Conservation (phyloP, 92 coral and sea anemone genomes). For the Hydrozoanthus gracilis region DNA sequence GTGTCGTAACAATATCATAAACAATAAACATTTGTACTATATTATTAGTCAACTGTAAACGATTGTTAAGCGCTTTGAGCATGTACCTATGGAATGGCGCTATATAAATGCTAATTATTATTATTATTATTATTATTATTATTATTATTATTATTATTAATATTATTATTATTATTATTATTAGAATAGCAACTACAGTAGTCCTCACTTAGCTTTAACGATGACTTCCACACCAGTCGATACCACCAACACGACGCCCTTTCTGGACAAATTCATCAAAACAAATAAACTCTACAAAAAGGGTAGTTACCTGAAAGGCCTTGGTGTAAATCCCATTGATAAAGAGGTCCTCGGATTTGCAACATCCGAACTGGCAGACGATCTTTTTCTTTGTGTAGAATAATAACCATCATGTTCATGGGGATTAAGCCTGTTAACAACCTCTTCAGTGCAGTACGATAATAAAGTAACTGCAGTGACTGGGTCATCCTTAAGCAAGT, state of each 20-base stretch:
- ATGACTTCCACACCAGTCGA: background rate
- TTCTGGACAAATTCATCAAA: no score
- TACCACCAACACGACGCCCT: background rate
- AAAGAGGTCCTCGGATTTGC: conserved; percentile 31
- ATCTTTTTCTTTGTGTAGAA: background rate
- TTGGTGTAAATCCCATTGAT: conserved; percentile 82
- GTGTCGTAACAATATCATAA: no score
- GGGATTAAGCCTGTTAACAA: conserved; percentile 48
- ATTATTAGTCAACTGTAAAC: no score
- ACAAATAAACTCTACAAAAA: no score
- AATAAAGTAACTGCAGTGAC: conserved; percentile 70
- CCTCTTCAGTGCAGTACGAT: conserved; percentile 71
- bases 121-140: no score
- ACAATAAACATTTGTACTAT: no score
- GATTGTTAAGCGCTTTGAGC: no score
- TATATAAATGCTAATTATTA: no score
- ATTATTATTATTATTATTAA: no score
- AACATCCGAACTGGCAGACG: background rate
- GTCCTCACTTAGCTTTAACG: background rate
- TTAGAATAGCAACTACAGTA: no score
- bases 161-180: no score
- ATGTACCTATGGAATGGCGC: no score
- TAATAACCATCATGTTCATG: background rate
- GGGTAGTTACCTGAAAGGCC: conserved; percentile 67
- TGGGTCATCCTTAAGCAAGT: conserved; percentile 69